These are phyloP conservation scores for Phallusia fumigata DNA, from an alignment of 23 tunicate genomes.

Conservation along the genomic window DNA sequence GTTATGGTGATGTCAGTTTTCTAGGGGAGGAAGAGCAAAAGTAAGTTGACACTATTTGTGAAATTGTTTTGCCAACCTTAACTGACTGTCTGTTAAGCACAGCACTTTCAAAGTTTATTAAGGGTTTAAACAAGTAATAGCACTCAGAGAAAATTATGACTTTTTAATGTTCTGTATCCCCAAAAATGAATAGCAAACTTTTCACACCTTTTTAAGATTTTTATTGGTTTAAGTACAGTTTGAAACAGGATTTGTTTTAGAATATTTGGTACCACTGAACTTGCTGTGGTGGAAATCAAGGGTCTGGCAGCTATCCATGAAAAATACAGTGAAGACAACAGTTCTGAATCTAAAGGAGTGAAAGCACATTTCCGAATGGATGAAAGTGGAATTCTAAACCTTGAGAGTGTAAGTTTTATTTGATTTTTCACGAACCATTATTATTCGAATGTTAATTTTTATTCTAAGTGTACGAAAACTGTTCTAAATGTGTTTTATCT, in stretches of 20 bases:
- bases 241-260: conserved; percentile 23
- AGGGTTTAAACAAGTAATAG: too few species aligned
- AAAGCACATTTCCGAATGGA: conserved; percentile 99
- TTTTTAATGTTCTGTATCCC: too few species aligned
- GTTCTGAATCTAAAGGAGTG: conserved; percentile 90
- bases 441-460: too few species aligned
- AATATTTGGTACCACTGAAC: conserved; percentile 34
- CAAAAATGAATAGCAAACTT: too few species aligned
- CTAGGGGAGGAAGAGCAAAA: conserved; percentile 32
- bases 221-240: too few species aligned
- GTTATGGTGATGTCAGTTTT: conserved; percentile 73
- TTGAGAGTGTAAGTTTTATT: conserved; percentile 64
- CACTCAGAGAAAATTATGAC: too few species aligned
- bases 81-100: too few species aligned
- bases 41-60: conserved; percentile 34
- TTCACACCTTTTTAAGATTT: too few species aligned
- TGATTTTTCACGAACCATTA: too few species aligned
- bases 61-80: not conserved
- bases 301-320: conserved; percentile 86
- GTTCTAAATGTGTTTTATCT: too few species aligned
- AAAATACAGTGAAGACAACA: conserved; percentile 42
- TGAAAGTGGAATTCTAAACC: conserved; percentile 84
- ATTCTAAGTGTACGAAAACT: too few species aligned
- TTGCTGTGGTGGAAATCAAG: conserved; percentile 51
- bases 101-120: too few species aligned